These are phyloP conservation scores for Dicrurus megarhynchus DNA, from an alignment of 2,113 vertebrate species.

Conservation along the genomic window DNA sequence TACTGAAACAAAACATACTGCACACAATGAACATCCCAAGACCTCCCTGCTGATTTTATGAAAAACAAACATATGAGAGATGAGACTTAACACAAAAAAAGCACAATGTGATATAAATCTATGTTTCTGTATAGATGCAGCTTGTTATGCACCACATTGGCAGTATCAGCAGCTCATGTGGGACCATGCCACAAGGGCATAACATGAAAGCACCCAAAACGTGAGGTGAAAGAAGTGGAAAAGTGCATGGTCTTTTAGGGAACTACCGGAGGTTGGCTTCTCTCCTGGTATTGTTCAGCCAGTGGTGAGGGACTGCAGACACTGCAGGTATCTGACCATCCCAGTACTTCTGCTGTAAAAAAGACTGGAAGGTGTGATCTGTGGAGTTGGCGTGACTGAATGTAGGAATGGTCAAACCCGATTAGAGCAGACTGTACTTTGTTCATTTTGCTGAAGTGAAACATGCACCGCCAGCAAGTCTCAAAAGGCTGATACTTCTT, in stretches of 20 bases:
- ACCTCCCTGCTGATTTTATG: slow-evolving; percentile 25
- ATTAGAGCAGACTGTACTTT: accelerated
- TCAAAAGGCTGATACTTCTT: background rate
- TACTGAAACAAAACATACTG: background rate
- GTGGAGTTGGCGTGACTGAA: background rate
- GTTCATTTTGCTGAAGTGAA: background rate
- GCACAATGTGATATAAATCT: background rate
- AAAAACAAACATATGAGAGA: background rate
- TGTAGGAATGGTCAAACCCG: background rate
- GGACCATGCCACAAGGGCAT: background rate
- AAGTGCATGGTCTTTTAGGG: background rate
- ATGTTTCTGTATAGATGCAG: background rate
- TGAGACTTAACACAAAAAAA: background rate
- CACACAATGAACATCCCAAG: background rate
- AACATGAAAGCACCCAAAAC: background rate
- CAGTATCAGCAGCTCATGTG: background rate
- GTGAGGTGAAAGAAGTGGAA: background rate
- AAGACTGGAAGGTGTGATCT: background rate
- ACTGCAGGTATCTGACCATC: background rate
- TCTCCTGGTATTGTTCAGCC: background rate
- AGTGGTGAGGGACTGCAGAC: background rate
- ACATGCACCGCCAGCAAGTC: accelerated
- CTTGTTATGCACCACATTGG: background rate
- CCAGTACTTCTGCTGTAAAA: background rate
- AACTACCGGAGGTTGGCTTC: background rate